Conservation (phyloP, 2,797 vertebrate genomes). For the Artibeus lituratus region DNA sequence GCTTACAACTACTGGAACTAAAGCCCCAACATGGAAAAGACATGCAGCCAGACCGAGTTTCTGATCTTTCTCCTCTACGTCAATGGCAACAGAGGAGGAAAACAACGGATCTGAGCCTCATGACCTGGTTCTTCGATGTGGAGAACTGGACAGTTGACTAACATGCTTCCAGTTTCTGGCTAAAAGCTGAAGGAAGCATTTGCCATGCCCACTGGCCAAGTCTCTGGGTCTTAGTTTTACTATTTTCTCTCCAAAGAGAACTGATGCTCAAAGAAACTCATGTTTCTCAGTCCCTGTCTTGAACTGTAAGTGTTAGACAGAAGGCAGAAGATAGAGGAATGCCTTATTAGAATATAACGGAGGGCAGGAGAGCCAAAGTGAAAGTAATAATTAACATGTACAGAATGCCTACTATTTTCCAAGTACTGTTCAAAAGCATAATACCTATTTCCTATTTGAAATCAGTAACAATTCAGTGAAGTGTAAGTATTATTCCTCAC, state of each 20-base stretch:
- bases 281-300: constrained; percentile 48
- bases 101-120: constrained; percentile 45
- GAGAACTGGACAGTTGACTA: constrained; percentile 48
- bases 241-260: constrained; percentile 51
- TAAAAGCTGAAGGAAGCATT: constrained; percentile 49
- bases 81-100: constrained; percentile 40
- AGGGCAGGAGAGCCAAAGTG: background rate
- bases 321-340: constrained; percentile 44
- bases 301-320: constrained; percentile 41
- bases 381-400: background rate
- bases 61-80: constrained; percentile 23
- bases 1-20: background rate
- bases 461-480: background rate
- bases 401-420: background rate
- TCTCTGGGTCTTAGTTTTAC: constrained; percentile 58
- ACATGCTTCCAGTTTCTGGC: constrained; percentile 36
- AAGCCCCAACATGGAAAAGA: background rate
- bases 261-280: constrained; percentile 38
- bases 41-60: constrained; percentile 37
- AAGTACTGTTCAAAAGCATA: constrained; percentile 45
- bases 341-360: background rate
- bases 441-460: constrained; percentile 21
- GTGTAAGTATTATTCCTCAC: background rate
- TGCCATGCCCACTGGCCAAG: constrained; percentile 39
- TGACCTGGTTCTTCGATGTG: constrained; percentile 47